phyloP scores from a whole-genome alignment of 30 jellyfish, hydroid and myxozoan species.

The Haliclystus octoradiatus region DNA sequence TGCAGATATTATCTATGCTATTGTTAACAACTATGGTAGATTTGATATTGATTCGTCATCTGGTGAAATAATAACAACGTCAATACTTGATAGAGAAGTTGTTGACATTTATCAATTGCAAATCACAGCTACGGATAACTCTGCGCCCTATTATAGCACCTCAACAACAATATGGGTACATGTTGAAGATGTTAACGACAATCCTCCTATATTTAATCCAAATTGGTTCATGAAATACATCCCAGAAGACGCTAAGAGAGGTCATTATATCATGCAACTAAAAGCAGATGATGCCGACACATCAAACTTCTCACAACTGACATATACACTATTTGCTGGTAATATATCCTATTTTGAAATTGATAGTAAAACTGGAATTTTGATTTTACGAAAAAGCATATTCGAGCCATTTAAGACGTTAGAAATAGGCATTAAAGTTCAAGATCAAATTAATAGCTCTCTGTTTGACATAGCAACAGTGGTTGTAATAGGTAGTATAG shows the following conservation, averaged over 20 bases:
- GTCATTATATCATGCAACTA: slow-evolving; percentile 29
- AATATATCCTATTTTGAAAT: slow-evolving; percentile 27
- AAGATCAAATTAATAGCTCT: slow-evolving; percentile 26
- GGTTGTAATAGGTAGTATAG: slow-evolving; percentile 16
- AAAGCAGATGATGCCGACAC: slow-evolving; percentile 52
- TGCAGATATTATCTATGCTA: slow-evolving; percentile 21
- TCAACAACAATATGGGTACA: slow-evolving; percentile 14
- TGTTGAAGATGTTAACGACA: slow-evolving; percentile 49
- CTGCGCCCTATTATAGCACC: not conserved
- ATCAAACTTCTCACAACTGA: slow-evolving; percentile 17
- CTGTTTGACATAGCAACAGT: slow-evolving; percentile 52
- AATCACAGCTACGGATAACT: slow-evolving; percentile 12
- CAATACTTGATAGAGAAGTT: slow-evolving; percentile 29
- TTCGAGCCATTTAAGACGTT: slow-evolving; percentile 13
- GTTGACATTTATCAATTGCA: not conserved
- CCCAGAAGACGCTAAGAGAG: slow-evolving; percentile 31
- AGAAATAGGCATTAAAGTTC: slow-evolving; percentile 27
- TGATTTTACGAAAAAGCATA: slow-evolving; percentile 1
- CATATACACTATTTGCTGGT: slow-evolving; percentile 37
- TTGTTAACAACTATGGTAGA: not conserved
- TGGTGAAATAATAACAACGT: slow-evolving; percentile 34
- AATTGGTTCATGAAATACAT: slow-evolving; percentile 27
- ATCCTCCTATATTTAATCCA: slow-evolving; percentile 51
- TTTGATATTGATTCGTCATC: slow-evolving; percentile 29
- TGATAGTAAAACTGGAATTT: slow-evolving; percentile 28